Conservation (phyloP, 2,888 invertebrate species). For the Hypolimnas misippus region DNA sequence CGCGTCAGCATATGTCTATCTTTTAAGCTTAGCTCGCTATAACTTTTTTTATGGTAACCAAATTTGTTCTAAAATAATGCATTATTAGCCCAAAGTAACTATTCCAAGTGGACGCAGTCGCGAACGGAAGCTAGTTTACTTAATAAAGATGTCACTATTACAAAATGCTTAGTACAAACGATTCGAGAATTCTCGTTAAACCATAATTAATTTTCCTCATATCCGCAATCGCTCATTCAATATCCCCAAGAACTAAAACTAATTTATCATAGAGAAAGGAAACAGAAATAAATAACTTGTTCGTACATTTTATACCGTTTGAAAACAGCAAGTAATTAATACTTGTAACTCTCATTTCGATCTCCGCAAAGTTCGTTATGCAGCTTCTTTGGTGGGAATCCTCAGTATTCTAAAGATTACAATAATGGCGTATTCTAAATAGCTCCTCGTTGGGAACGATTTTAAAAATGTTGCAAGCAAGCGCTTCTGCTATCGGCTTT, state of each 20-base stretch:
- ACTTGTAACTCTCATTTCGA: background rate
- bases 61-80: no score
- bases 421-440: background rate
- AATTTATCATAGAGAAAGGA: conserved; percentile 26
- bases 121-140: no score
- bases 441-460: background rate
- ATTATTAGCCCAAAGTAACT: no score
- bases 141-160: no score
- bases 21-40: no score
- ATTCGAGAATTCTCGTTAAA: background rate
- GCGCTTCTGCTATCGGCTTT: background rate
- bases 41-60: no score
- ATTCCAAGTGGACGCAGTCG: no score
- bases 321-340: background rate
- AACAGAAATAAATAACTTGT: conserved; percentile 24
- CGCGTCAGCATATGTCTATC: no score
- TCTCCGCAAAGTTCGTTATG: background rate
- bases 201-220: conserved; percentile 30
- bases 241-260: conserved; percentile 27
- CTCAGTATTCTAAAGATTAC: background rate
- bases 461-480: background rate
- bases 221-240: conserved; percentile 27
- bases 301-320: conserved; percentile 14
- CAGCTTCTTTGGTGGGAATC: background rate
- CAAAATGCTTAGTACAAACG: no score